Evolutionary conservation across 1,140 invertebrate genomes (phyloP).

Genomic region (Drosophila tropicalis): DNA sequence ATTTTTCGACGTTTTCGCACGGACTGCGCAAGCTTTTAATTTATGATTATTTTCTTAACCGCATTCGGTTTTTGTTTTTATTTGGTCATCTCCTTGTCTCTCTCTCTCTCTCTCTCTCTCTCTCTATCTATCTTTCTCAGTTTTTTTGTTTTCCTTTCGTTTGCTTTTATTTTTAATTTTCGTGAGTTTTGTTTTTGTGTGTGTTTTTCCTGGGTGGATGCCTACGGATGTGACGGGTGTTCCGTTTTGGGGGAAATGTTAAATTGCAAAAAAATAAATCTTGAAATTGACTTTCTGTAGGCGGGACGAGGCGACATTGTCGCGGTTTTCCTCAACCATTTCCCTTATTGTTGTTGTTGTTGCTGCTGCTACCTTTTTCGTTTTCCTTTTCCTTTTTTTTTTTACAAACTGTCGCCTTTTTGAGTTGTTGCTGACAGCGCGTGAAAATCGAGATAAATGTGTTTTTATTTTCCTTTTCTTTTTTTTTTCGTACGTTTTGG

Average conservation of each 20-base stretch:
- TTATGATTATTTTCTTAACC: constrained; percentile 61
- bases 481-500: constrained; percentile 12
- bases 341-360: constrained; percentile 26
- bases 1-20: constrained; percentile 53
- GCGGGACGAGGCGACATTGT: constrained; percentile 21
- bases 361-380: constrained; percentile 15
- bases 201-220: background rate
- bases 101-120: constrained; percentile 18
- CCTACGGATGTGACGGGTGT: background rate
- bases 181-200: constrained; percentile 9
- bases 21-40: constrained; percentile 44
- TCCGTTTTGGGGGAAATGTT: constrained; percentile 60
- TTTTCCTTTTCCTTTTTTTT: constrained; percentile 41
- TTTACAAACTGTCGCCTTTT: constrained; percentile 79
- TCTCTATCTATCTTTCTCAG: background rate
- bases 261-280: constrained; percentile 74
- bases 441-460: constrained; percentile 81
- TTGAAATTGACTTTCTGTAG: constrained; percentile 73
- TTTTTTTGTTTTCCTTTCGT: background rate
- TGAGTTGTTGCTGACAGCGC: constrained; percentile 78
- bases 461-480: constrained; percentile 48
- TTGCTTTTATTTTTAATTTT: constrained; percentile 8
- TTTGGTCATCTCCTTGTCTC: constrained; percentile 10
- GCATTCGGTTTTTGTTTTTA: constrained; percentile 41
- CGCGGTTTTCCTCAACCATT: constrained; percentile 34